Evolutionary conservation across 2,888 invertebrate genomes (phyloP).

Genomic region (Teinopalpus imperialis): DNA sequence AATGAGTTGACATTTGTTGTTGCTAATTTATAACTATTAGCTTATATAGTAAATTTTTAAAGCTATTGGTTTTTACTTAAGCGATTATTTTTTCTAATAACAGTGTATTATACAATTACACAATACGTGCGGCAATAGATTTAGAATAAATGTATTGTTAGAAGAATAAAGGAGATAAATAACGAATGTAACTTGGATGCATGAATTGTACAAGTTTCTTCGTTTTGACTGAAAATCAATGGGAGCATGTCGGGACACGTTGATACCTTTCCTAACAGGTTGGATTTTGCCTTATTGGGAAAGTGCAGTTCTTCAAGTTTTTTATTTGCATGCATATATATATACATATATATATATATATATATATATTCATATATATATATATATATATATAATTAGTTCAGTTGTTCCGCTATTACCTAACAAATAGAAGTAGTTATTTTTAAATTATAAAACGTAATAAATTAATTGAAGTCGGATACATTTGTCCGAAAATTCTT

Average conservation of each 20-base stretch:
- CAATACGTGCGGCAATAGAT: slow-evolving; percentile 31
- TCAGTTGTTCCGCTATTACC: too few species aligned
- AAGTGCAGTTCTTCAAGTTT: background rate
- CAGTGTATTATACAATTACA: too few species aligned
- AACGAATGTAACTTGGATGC: slow-evolving; percentile 11
- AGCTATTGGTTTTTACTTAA: too few species aligned
- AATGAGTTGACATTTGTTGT: slow-evolving; percentile 28
- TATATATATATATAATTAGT: too few species aligned
- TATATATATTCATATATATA: background rate
- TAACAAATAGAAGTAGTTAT: too few species aligned
- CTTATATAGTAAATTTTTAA: background rate
- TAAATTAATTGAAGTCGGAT: too few species aligned
- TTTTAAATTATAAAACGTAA: too few species aligned
- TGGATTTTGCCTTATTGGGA: slow-evolving; percentile 8
- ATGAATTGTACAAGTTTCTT: slow-evolving; percentile 23
- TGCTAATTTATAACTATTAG: background rate
- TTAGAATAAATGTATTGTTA: slow-evolving; percentile 11
- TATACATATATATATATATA: too few species aligned
- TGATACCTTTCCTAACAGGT: slow-evolving; percentile 19
- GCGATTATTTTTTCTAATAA: too few species aligned
- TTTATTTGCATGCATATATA: background rate
- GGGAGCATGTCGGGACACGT: slow-evolving; percentile 24
- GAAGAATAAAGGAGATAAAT: slow-evolving; percentile 10
- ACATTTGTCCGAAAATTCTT: too few species aligned
- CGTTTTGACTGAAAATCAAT: slow-evolving; percentile 14